Percentiles rank a stretch among this genome's conserved stretches.
These are phyloP conservation scores for Aplidium turbinatum DNA, from an alignment of 23 tunicate species.

Conservation along the genomic window DNA sequence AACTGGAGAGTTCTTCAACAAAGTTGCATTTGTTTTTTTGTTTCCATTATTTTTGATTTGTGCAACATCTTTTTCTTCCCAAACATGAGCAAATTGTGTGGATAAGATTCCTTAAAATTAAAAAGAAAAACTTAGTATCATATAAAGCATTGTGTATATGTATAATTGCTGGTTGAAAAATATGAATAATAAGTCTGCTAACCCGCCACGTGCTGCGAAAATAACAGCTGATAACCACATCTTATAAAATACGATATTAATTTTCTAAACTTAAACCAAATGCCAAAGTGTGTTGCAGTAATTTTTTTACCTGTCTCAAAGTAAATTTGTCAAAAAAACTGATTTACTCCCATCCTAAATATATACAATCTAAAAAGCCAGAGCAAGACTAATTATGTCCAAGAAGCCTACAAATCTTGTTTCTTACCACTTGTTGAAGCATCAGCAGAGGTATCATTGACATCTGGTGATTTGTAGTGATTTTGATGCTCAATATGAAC, in stretches of 20 bases:
- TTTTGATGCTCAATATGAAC: constrained; percentile 92
- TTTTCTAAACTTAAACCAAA: no score
- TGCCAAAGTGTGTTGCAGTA: no score
- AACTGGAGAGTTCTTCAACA: constrained; percentile 64
- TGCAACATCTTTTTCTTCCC: constrained; percentile 84
- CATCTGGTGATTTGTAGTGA: constrained; percentile 50
- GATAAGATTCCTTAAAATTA: constrained; percentile 69
- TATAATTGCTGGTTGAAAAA: no score
- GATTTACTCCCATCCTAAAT: background rate
- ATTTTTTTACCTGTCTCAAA: no score
- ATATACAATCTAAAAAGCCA: no score
- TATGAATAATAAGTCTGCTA: no score
- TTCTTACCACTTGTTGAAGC: constrained; percentile 17
- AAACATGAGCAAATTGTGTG: constrained; percentile 54
- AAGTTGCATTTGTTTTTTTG: constrained; percentile 49
- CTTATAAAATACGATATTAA: no score
- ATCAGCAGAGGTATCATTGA: constrained; percentile 11
- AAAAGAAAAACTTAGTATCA: background rate
- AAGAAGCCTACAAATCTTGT: no score
- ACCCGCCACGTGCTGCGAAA: no score
- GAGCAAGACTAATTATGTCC: no score
- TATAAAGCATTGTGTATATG: no score
- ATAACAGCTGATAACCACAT: no score
- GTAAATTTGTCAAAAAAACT: background rate
- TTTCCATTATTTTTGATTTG: constrained; percentile 85